Evolutionary conservation across 2,113 vertebrate genomes (phyloP).

Genomic region (Ondatra zibethicus): DNA sequence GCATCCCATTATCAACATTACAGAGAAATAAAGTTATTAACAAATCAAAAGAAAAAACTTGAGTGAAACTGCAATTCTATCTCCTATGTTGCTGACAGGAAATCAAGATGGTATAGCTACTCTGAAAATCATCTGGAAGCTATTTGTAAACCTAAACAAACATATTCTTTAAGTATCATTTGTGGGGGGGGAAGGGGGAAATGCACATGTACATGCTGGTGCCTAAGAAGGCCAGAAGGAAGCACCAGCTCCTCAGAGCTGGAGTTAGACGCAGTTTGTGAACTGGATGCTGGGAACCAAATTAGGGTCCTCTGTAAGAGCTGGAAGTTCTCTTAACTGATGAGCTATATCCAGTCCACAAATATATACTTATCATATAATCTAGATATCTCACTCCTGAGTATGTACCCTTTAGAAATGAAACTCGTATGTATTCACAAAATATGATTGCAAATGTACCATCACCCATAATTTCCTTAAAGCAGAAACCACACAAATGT

Average conservation of each 20-base stretch:
- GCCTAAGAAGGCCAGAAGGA: background rate
- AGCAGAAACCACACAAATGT: background rate
- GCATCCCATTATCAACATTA: background rate
- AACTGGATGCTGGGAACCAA: background rate
- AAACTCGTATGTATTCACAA: background rate
- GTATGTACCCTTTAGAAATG: background rate
- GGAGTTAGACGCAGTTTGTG: background rate
- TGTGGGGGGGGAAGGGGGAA: background rate
- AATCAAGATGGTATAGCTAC: background rate
- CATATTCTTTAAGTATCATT: background rate
- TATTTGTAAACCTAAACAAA: constrained; percentile 18
- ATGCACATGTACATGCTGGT: background rate
- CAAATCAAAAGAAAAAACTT: constrained; percentile 37
- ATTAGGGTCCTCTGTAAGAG: background rate
- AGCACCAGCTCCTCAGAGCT: background rate
- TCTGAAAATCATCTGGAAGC: background rate
- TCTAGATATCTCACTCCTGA: background rate
- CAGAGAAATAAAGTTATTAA: constrained; percentile 1
- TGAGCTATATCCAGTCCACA: background rate
- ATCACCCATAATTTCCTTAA: background rate
- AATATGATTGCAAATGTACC: background rate
- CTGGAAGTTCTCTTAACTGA: background rate
- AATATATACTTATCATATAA: background rate
- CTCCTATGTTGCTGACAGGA: background rate
- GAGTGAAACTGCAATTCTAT: background rate